A percentile compares a stretch with the other conserved stretches of the same genome.
These are phyloP conservation scores for Ormyrus thymus DNA, from an alignment of 2,888 invertebrate genomes.

Conservation along the genomic window DNA sequence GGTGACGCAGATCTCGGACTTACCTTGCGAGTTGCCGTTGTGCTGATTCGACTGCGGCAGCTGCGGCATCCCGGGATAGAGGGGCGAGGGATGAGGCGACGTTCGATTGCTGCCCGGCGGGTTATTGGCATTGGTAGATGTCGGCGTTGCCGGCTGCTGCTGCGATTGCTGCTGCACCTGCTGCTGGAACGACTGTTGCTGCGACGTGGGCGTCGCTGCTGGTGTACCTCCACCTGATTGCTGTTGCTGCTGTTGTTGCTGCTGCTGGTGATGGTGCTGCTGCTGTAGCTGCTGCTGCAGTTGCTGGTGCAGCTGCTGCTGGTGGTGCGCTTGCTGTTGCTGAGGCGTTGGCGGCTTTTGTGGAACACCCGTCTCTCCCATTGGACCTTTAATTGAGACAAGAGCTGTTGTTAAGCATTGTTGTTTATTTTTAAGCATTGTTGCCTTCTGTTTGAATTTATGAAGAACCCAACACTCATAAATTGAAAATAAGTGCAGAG, in stretches of 20 bases:
- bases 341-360: constrained; percentile 74
- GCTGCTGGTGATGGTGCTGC: constrained; percentile 74
- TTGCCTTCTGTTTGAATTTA: neutral
- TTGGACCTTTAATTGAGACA: constrained; percentile 61
- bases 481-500: too few relatives aligned
- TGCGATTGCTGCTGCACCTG: constrained; percentile 55
- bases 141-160: constrained; percentile 64
- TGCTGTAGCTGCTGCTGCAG: constrained; percentile 71
- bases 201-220: constrained; percentile 67
- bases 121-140: constrained; percentile 69
- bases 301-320: constrained; percentile 76
- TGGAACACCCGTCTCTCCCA: constrained; percentile 66
- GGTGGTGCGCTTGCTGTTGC: constrained; percentile 76
- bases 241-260: constrained; percentile 62
- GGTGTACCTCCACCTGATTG: constrained; percentile 68
- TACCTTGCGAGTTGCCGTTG: constrained; percentile 73
- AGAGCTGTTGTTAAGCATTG: neutral
- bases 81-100: constrained; percentile 72
- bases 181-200: constrained; percentile 72
- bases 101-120: constrained; percentile 69
- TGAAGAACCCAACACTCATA: neutral
- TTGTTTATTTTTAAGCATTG: neutral
- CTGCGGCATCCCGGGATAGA: constrained; percentile 70
- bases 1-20: constrained; percentile 9
- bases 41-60: constrained; percentile 55